A percentile compares a stretch with the other conserved stretches of the same genome.
Evolutionary conservation across 2,888 invertebrate genomes (phyloP).

Genomic region (Mamestra brassicae): DNA sequence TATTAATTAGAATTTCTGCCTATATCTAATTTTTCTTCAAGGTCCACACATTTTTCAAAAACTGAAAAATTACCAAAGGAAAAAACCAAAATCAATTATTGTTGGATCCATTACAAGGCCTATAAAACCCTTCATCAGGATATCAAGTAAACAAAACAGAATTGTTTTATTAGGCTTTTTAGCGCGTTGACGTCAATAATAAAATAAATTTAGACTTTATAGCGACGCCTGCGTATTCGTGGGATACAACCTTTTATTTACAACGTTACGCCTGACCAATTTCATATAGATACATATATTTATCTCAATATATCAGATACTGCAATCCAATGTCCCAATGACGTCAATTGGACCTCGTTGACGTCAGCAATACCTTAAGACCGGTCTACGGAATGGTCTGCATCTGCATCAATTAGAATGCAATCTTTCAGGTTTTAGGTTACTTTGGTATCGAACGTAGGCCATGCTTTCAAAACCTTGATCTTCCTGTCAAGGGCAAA

Average conservation of each 20-base stretch:
- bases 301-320: conserved; percentile 1
- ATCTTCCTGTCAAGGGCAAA: background rate
- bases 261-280: background rate
- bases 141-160: background rate
- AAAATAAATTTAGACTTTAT: background rate
- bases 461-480: background rate
- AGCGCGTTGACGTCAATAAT: background rate
- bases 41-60: background rate
- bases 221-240: background rate
- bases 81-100: too few relatives aligned
- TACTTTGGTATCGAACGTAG: conserved; percentile 3
- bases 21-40: too few relatives aligned
- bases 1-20: too few relatives aligned
- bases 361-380: conserved; percentile 36
- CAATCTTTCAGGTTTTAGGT: conserved; percentile 5
- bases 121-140: background rate
- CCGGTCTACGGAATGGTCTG: conserved; percentile 18
- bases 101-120: background rate
- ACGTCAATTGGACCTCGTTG: conserved; percentile 47
- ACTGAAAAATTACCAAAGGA: background rate
- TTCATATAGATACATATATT: background rate
- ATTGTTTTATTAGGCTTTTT: background rate
- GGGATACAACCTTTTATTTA: background rate
- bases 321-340: conserved; percentile 18
- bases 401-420: conserved; percentile 18